Conservation (phyloP, 2,113 vertebrate genomes). For the Melanocharis versteri region DNA sequence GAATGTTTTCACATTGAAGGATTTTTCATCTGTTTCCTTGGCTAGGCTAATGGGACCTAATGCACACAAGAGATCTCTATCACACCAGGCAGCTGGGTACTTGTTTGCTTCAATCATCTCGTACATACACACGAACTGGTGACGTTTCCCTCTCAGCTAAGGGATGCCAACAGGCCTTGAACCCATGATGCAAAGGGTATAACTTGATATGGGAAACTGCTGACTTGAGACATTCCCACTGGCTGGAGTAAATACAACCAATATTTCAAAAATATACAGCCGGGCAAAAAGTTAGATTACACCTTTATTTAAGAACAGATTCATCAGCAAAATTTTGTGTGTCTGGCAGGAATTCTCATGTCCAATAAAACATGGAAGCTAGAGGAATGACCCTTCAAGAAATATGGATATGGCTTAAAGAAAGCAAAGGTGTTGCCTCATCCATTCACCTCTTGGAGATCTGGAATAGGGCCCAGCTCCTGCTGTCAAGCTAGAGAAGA, state of each 20-base stretch:
- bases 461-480: not conserved
- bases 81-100: not conserved
- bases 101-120: not conserved
- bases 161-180: not conserved
- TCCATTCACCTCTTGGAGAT: not conserved
- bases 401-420: not conserved
- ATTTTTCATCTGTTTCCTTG: constrained; percentile 8
- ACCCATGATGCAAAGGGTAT: not conserved
- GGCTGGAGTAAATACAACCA: not conserved
- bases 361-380: not conserved
- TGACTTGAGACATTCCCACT: not conserved
- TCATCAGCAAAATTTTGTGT: not conserved
- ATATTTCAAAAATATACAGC: not conserved
- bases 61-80: not conserved
- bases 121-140: not conserved
- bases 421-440: not conserved
- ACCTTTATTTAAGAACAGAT: not conserved
- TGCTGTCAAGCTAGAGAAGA: not conserved
- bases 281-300: not conserved
- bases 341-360: not conserved
- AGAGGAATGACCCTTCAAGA: not conserved
- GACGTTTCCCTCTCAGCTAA: not conserved
- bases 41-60: not conserved
- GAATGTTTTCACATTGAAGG: not conserved
- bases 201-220: not conserved